phyloP scores from a whole-genome alignment of 2,113 vertebrate species.

The Guaruba guarouba region DNA sequence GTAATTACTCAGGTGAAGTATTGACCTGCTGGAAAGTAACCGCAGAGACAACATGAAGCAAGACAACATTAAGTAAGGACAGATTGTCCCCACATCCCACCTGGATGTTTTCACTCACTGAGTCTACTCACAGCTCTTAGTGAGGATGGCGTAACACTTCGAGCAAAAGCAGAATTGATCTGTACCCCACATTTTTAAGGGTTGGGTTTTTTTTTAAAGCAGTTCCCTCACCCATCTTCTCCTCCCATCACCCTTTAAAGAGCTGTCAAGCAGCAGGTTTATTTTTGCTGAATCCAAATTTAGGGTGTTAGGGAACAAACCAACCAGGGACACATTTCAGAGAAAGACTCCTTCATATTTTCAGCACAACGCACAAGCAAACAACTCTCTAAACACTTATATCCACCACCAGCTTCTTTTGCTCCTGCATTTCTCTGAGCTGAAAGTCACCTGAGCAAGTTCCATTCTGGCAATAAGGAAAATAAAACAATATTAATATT shows the following conservation, averaged over 20 bases:
- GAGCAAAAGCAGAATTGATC: background rate
- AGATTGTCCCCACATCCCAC: background rate
- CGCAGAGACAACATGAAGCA: background rate
- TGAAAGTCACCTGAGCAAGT: background rate
- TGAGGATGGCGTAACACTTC: background rate
- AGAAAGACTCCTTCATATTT: background rate
- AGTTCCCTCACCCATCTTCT: background rate
- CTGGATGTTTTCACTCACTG: background rate
- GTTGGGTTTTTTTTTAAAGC: background rate
- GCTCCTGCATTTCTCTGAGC: background rate
- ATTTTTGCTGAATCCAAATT: conserved; percentile 5
- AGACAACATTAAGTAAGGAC: background rate
- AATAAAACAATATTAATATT: background rate
- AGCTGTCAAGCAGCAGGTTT: conserved; percentile 23
- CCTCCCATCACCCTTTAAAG: background rate
- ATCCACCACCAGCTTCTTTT: background rate
- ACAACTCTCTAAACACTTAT: background rate
- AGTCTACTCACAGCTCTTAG: background rate
- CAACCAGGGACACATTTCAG: background rate
- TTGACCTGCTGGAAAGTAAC: background rate
- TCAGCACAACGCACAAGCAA: fast-evolving
- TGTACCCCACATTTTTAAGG: background rate
- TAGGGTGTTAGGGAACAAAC: background rate
- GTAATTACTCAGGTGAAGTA: background rate
- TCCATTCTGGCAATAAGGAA: background rate